Conservation (phyloP, 2,888 invertebrate genomes). For the Drosophila glabriapex region DNA sequence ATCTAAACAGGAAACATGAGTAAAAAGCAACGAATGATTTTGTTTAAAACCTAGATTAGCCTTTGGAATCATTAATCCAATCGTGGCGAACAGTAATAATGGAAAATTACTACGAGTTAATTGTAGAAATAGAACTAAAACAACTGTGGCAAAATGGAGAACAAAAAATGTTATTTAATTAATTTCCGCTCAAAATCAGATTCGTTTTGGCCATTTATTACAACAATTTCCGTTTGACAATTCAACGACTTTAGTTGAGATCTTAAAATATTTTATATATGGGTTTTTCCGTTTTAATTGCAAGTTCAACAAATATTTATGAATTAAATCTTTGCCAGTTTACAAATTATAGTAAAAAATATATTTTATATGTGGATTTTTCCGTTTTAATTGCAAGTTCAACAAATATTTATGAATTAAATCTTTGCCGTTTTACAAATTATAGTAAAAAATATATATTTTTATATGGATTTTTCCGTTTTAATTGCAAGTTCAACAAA, state of each 20-base stretch:
- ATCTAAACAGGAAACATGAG: slow-evolving; percentile 31
- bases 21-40: neutral
- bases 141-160: neutral
- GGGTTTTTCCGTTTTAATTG: neutral
- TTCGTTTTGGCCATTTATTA: neutral
- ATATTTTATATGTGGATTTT: neutral
- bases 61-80: slow-evolving; percentile 2
- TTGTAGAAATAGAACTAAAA: neutral
- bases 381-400: neutral
- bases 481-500: neutral
- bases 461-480: neutral
- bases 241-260: neutral
- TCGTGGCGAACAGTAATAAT: neutral
- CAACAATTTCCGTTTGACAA: neutral
- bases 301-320: neutral
- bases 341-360: neutral
- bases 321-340: neutral
- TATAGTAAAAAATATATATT: neutral
- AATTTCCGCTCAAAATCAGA: neutral
- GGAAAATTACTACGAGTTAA: neutral
- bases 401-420: neutral
- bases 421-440: neutral
- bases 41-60: neutral
- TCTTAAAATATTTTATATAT: neutral
- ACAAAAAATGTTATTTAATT: neutral